A percentile compares a stretch with the other conserved stretches of the same genome.
These are phyloP conservation scores for Lepidurus packardi DNA, from an alignment of 1,140 invertebrate species.

Conservation along the genomic window DNA sequence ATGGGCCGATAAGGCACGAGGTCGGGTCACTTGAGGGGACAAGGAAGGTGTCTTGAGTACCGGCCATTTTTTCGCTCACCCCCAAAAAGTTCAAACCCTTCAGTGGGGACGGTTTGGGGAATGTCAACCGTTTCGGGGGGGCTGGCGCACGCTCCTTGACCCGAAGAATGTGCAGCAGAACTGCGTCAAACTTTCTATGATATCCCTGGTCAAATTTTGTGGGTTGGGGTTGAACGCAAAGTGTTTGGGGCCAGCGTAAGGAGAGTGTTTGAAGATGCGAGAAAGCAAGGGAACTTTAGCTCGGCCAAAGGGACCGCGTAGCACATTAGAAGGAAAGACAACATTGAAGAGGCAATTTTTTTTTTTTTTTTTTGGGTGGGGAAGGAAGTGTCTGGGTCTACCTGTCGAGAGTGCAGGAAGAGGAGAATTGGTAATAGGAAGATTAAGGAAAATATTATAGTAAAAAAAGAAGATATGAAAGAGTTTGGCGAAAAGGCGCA, in stretches of 20 bases:
- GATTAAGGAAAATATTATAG: background rate
- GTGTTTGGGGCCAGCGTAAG: too few species aligned
- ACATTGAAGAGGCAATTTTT: background rate
- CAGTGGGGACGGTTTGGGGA: background rate
- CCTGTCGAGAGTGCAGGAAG: slow-evolving; percentile 17
- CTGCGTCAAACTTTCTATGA: slow-evolving; percentile 7
- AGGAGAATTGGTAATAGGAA: background rate
- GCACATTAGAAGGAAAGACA: background rate
- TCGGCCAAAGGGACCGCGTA: background rate
- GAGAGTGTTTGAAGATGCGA: too few species aligned
- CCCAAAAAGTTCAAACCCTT: too few species aligned
- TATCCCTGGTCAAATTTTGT: background rate
- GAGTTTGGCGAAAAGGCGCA: background rate
- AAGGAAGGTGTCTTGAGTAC: slow-evolving; percentile 2
- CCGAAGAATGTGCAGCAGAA: too few species aligned
- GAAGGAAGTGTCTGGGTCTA: slow-evolving; percentile 10
- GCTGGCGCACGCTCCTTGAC: background rate
- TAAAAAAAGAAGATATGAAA: background rate
- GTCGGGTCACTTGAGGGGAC: background rate
- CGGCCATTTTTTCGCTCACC: background rate
- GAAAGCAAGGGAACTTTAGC: too few species aligned
- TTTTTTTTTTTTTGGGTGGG: too few species aligned
- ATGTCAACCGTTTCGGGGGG: background rate
- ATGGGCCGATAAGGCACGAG: slow-evolving; percentile 20
- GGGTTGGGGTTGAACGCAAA: too few species aligned